Percentiles rank a stretch among this genome's conserved stretches.
Conservation (phyloP, 2,888 invertebrate genomes). For the Glaucopsyche alexis region DNA sequence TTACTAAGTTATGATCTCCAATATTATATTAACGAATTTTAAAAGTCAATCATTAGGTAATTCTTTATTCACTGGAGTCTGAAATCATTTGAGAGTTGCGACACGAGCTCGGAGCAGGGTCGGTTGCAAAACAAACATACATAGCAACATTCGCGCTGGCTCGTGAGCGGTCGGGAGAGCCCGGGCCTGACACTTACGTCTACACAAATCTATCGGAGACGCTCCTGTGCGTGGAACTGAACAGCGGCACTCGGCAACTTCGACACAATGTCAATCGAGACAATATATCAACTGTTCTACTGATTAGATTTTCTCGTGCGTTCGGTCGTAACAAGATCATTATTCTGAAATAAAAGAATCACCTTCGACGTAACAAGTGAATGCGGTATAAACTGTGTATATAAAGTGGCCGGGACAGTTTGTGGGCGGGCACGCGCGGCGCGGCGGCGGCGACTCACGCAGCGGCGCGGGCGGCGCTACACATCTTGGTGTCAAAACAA, state of each 20-base stretch:
- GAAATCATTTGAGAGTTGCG: too few species aligned
- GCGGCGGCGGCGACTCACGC: constrained; percentile 22
- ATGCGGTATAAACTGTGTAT: constrained; percentile 18
- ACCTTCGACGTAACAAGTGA: constrained; percentile 21
- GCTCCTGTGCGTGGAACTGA: neutral
- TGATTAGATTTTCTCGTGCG: neutral
- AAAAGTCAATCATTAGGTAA: too few species aligned
- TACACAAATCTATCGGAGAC: constrained; percentile 30
- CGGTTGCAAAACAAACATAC: constrained; percentile 17
- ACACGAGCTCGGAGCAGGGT: neutral
- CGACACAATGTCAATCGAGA: neutral
- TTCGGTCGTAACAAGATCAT: constrained; percentile 16
- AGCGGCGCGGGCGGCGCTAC: constrained; percentile 24
- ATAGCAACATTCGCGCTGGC: constrained; percentile 20
- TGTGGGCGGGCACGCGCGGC: neutral
- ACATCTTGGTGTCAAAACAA: constrained; percentile 33
- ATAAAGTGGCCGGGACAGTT: constrained; percentile 3
- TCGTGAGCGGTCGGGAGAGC: neutral
- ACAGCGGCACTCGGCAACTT: neutral
- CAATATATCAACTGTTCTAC: neutral
- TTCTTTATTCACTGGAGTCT: too few species aligned
- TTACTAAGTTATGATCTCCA: neutral
- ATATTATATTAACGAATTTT: neutral
- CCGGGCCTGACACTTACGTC: constrained; percentile 14
- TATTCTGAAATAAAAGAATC: constrained; percentile 26